Evolutionary conservation across 2,113 vertebrate species (phyloP).

Genomic region (Elgaria multicarinata): DNA sequence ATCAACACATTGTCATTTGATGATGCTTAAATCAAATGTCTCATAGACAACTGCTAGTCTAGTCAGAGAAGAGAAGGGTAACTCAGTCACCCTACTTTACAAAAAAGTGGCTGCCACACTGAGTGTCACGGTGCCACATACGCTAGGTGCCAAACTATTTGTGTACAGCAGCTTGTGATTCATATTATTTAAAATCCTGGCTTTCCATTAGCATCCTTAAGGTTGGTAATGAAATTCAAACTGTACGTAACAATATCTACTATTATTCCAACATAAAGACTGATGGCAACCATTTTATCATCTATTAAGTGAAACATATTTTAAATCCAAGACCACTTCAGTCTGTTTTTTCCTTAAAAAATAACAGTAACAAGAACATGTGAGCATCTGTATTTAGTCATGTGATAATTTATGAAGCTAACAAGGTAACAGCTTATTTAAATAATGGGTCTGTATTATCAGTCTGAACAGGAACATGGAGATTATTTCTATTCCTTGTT

Average conservation of each 20-base stretch:
- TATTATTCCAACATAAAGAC: not conserved
- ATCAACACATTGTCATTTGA: not conserved
- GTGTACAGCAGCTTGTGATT: not conserved
- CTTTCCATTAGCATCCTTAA: not conserved
- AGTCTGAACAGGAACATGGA: slow-evolving; percentile 20
- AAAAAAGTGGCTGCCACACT: not conserved
- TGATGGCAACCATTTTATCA: not conserved
- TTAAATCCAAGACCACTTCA: not conserved
- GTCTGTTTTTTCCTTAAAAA: not conserved
- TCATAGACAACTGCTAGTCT: not conserved
- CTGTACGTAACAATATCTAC: not conserved
- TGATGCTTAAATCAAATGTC: not conserved
- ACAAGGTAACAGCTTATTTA: not conserved
- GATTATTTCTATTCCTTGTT: not conserved
- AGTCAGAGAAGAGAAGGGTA: not conserved
- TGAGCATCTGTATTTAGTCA: not conserved
- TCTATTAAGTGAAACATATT: not conserved
- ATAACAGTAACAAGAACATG: not conserved
- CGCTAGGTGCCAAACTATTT: not conserved
- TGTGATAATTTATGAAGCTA: not conserved
- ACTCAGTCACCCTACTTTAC: too few species aligned
- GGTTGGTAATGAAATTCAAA: not conserved
- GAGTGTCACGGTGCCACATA: not conserved
- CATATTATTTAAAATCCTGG: not conserved
- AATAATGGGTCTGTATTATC: not conserved